Base-by-base conservation (phyloP, 2,797 vertebrate genomes). In the Balearica regulorum region DNA sequence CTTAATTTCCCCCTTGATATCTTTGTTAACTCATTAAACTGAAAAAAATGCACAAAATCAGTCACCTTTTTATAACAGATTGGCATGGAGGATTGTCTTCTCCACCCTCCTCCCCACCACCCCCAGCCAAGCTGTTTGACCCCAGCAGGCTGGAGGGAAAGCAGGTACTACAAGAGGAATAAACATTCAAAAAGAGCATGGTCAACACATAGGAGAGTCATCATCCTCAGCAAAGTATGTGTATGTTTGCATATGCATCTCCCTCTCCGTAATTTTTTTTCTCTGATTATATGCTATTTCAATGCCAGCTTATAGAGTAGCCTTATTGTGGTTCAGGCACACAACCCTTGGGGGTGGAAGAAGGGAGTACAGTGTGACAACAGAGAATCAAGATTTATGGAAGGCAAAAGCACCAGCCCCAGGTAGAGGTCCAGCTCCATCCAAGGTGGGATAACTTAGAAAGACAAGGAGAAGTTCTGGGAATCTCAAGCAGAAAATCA, bases 291-390 rank as follows among this genome's bases (percentile, higher is more conserved):
- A 33, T 19, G 15, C 13, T 58, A 10, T 9, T 53, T 68, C 33
- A 65, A 10, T 17, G 26, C 5, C 43, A 71, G 18, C 25, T 70
- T 55, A n/a, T 49, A 78, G 61, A 49, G n/a, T 8, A 33, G 16
- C 10, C 13, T 61, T 64, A 35, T 4, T 2, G 5, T 49, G n/a
- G 26, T 16, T 90, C 22, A 61, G 33, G n/a, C 33, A 8, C 28
- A 57, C 10, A 25, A 4, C 12, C 11, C 25, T 11, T 41, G 8
- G 2, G 21, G 20, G 5, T 46, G 25, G 22, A 82, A 73, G 11
- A 9, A 51, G 4, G 22, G 19, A 0, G 0, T 35, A 43, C 21
- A 64, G 24, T 4, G 12, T 17, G 39, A 28, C 11, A 26, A 4
- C 11, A 53, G n/a, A 57, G 31, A 83, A 62, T 19, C 9, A 11